Conservation (phyloP, 2,797 vertebrate species). For the Crocidura indochinensis region DNA sequence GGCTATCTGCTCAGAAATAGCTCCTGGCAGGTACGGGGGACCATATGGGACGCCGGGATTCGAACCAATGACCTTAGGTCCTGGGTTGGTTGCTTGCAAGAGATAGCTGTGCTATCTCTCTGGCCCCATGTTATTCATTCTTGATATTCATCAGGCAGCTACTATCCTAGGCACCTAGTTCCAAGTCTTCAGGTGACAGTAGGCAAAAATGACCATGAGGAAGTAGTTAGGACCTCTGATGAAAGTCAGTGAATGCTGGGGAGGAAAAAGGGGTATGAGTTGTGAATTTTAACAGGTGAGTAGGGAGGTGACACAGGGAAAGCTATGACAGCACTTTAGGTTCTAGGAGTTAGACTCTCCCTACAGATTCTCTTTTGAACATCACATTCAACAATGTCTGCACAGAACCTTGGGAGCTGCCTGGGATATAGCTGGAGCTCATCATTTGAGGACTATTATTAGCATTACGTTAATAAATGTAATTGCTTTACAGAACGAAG, state of each 20-base stretch:
- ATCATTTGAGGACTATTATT: conserved; percentile 24
- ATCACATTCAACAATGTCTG: background rate
- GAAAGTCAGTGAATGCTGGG: background rate
- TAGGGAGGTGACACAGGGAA: background rate
- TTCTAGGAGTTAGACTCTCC: accelerated
- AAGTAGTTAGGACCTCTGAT: background rate
- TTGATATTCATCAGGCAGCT: conserved; percentile 38
- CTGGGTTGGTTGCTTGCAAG: too few species aligned
- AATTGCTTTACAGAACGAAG: background rate
- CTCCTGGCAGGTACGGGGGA: too few species aligned
- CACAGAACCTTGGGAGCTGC: background rate
- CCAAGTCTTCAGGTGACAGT: background rate
- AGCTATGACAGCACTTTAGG: background rate
- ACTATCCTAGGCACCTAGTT: background rate
- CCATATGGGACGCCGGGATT: too few species aligned
- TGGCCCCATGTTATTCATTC: conserved; percentile 27
- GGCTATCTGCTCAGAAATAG: too few species aligned
- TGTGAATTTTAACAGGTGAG: background rate
- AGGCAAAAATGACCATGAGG: background rate
- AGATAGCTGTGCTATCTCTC: too few species aligned
- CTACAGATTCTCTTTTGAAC: background rate
- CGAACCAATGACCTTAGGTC: too few species aligned
- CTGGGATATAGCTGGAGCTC: background rate
- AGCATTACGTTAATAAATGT: background rate
- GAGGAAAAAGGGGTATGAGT: background rate